phyloP scores from a whole-genome alignment of 1,140 invertebrate genomes.

The Brachystomella parvula region DNA sequence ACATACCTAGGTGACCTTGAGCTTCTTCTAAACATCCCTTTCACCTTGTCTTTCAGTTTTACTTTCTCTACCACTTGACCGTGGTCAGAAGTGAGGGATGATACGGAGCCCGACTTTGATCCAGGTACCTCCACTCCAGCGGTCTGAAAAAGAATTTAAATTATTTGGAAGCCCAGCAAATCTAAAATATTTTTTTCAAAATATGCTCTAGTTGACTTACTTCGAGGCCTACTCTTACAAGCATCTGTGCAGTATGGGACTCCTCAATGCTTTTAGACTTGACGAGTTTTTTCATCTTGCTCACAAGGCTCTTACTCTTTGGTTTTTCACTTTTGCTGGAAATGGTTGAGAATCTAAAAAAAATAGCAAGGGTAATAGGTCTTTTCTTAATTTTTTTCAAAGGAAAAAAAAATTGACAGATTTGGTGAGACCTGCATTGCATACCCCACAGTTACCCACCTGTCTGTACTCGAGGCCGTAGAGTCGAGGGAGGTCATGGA shows the following conservation, averaged over 20 bases:
- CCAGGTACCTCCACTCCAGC: conserved; percentile 22
- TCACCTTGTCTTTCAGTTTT: conserved; percentile 61
- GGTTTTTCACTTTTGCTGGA: conserved; percentile 81
- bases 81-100: conserved; percentile 60
- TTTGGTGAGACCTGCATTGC: background rate
- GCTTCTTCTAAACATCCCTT: conserved; percentile 69
- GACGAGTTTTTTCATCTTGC: conserved; percentile 72
- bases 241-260: conserved; percentile 37
- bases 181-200: too few species aligned
- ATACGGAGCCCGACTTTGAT: conserved; percentile 61
- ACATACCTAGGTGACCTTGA: conserved; percentile 32
- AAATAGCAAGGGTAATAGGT: background rate
- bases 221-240: conserved; percentile 40
- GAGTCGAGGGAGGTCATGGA: conserved; percentile 49
- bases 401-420: too few species aligned
- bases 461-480: conserved; percentile 64
- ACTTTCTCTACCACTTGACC: conserved; percentile 55
- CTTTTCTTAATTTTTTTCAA: background rate
- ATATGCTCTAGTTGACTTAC: too few species aligned
- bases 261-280: conserved; percentile 72
- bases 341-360: conserved; percentile 59
- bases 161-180: too few species aligned
- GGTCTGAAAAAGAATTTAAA: conserved; percentile 33
- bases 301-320: conserved; percentile 71
- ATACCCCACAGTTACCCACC: conserved; percentile 43